Percentiles rank a stretch among this genome's conserved stretches.
These are phyloP conservation scores for Odontophorus gujanensis DNA, from an alignment of 2,113 vertebrate species.

Conservation along the genomic window DNA sequence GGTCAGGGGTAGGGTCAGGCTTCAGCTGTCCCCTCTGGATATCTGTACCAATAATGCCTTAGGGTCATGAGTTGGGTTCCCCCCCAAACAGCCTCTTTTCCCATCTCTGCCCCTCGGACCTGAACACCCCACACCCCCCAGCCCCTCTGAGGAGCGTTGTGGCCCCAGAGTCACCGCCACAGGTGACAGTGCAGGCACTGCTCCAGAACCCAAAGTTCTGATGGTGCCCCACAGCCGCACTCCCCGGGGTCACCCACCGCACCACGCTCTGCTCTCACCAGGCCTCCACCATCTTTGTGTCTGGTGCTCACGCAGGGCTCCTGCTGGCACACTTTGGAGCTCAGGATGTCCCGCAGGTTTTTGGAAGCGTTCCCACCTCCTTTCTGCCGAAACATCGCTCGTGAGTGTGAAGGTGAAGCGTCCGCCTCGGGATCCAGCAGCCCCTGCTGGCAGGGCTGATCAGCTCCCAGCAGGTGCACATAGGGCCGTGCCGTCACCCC, in stretches of 20 bases:
- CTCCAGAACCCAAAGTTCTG: not conserved
- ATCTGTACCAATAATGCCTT: not conserved
- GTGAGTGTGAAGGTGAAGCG: not conserved
- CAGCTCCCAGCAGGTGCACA: not conserved
- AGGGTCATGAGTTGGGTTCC: not conserved
- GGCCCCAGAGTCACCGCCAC: not conserved
- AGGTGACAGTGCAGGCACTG: not conserved
- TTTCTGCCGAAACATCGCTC: not conserved
- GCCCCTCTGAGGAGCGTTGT: not conserved
- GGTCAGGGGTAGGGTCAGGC: too few relatives aligned
- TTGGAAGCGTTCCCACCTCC: conserved; percentile 8
- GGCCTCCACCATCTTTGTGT: not conserved
- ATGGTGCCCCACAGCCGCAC: fast-evolving
- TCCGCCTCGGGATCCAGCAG: not conserved
- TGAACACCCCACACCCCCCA: not conserved
- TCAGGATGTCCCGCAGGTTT: not conserved
- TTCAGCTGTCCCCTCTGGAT: fast-evolving
- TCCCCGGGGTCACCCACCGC: not conserved
- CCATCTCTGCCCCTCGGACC: not conserved
- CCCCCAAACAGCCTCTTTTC: not conserved
- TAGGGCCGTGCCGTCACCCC: not conserved
- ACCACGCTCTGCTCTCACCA: not conserved
- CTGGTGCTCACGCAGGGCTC: not conserved
- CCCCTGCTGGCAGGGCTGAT: fast-evolving
- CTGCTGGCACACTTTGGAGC: not conserved